phyloP scores from a whole-genome alignment of 2,113 vertebrate genomes.

The Nymphicus hollandicus region DNA sequence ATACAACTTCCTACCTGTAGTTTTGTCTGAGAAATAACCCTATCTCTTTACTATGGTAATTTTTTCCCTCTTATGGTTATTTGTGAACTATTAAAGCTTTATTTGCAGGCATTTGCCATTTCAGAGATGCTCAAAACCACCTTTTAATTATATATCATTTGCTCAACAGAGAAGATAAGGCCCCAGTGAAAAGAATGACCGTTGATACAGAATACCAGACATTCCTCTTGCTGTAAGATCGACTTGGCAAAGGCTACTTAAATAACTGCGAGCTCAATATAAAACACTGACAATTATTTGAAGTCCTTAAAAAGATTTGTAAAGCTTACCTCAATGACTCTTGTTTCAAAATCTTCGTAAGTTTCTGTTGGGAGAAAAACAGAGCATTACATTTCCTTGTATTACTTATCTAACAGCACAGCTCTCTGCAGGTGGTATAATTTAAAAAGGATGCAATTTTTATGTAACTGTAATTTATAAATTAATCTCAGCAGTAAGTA shows the following conservation, averaged over 20 bases:
- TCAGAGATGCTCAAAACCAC: not conserved
- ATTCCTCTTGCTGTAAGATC: not conserved
- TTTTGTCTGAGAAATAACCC: not conserved
- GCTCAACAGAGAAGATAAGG: not conserved
- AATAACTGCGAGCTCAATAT: not conserved
- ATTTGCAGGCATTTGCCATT: not conserved
- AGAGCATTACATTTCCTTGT: not conserved
- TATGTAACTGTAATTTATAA: not conserved
- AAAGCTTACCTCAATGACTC: constrained; percentile 89
- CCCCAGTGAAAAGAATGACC: not conserved
- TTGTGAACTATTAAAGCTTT: not conserved
- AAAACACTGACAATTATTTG: not conserved
- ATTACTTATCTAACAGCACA: not conserved
- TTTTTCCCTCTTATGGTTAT: not conserved
- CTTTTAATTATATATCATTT: not conserved
- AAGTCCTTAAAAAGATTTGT: not conserved
- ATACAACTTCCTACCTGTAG: not conserved
- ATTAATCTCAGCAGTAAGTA: not conserved
- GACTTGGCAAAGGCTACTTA: not conserved
- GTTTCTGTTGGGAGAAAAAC: constrained; percentile 80
- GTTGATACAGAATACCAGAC: not conserved
- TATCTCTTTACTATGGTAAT: not conserved
- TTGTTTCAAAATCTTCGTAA: constrained; percentile 87
- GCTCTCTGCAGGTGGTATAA: not conserved
- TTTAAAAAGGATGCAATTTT: not conserved